A percentile compares a stretch with the other conserved stretches of the same genome.
Conservation (phyloP, 2,113 vertebrate genomes). For the Bubalus kerabau region DNA sequence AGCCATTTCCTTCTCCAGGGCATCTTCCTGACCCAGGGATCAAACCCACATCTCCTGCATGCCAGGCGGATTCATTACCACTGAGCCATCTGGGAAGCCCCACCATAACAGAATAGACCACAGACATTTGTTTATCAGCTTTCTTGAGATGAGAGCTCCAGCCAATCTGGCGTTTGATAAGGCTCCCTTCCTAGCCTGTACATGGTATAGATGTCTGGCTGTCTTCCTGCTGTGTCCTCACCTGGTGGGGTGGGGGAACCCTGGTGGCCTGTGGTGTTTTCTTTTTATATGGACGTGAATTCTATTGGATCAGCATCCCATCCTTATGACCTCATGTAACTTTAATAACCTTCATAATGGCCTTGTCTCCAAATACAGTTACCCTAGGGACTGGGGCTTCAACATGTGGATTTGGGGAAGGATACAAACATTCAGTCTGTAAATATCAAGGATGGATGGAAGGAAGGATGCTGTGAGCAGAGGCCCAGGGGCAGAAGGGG, state of each 20-base stretch:
- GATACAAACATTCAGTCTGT: background rate
- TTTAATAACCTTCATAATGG: background rate
- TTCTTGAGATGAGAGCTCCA: background rate
- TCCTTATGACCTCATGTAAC: background rate
- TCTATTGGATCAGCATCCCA: background rate
- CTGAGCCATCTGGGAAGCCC: background rate
- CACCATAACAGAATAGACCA: background rate
- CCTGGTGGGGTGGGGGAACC: no score
- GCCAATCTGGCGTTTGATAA: background rate
- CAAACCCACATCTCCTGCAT: background rate
- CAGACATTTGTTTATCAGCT: background rate
- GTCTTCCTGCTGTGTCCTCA: background rate
- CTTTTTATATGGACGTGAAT: background rate
- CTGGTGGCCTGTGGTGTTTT: background rate
- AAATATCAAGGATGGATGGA: background rate
- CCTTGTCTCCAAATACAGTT: background rate
- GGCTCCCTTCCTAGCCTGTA: background rate
- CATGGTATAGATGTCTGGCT: background rate
- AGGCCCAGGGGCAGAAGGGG: background rate
- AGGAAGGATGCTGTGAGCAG: background rate
- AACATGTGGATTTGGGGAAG: background rate
- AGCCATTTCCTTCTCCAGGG: background rate
- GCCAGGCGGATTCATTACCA: background rate
- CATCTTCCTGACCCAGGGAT: background rate
- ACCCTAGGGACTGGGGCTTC: background rate